A percentile compares a stretch with the other conserved stretches of the same genome.
These are phyloP conservation scores for Macrotus californicus DNA, from an alignment of 2,113 vertebrate genomes.

Conservation along the genomic window DNA sequence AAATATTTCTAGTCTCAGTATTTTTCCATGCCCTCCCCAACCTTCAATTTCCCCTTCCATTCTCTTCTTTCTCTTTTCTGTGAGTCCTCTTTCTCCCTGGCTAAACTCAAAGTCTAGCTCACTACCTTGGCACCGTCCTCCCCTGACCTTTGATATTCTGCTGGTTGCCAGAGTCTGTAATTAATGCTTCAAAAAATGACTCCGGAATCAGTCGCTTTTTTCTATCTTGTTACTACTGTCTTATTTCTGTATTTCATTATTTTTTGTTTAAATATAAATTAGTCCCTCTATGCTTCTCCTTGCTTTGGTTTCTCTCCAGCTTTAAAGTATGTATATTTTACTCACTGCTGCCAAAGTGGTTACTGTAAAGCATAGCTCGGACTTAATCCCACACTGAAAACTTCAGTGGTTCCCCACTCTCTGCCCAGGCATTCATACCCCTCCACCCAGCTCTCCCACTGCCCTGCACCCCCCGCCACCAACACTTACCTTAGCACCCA, in stretches of 20 bases:
- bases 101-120: neutral
- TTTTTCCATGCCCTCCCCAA: neutral
- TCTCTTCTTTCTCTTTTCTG: neutral
- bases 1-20: neutral
- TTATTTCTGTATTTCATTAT: neutral
- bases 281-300: neutral
- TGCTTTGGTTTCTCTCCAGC: conserved; percentile 20
- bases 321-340: neutral
- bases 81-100: neutral
- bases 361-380: neutral
- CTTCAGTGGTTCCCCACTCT: neutral
- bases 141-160: neutral
- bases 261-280: neutral
- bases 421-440: neutral
- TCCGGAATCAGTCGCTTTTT: neutral
- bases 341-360: neutral
- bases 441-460: neutral
- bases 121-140: neutral
- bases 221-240: neutral
- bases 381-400: neutral
- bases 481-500: neutral
- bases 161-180: neutral
- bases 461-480: neutral
- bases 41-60: neutral
- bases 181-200: neutral